Evolutionary conservation across 1,140 invertebrate genomes (phyloP), one percentile per base, ranked within the genome.

Genomic region (Leptopilina boulardi): DNA sequence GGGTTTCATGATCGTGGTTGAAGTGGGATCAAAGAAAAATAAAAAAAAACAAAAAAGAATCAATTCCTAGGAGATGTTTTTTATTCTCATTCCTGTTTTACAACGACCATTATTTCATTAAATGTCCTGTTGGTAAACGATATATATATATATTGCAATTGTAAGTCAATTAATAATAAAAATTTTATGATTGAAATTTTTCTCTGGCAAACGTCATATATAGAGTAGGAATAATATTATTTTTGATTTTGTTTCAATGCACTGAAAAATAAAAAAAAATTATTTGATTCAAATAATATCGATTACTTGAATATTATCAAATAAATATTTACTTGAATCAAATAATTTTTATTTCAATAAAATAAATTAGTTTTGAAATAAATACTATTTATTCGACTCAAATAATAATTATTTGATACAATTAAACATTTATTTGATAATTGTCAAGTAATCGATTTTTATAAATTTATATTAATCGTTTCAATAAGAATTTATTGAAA

Each of bases 61-160:
- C 56, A 30, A 59, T 15, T 59, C 56, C 56, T 23, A 26, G 13
- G 56, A 59, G 56, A 21, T n/a, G 13, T 59, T 26, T 59, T 21
- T 59, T 59, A 26, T 26, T 51, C 47, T 51, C 15, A 51, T 51
- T 51, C 8, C n/a, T 18, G 13, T n/a, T 51, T 51, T 51, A 51
- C 47, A 51, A 18, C 47, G 8, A 26, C 10, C 19, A 59, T 59
- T 59, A 26, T 21, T 59, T 59, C 9, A 59, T 26, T 59, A 11
- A 10, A 59, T 21, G 56, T 59, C 56, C 21, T 59, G 23, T 3
- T 26, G 23, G 21, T 59, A 59, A 59, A 26, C 9, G 21, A 59
- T 23, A 59, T n/a, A n/a, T n/a, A n/a, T n/a, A n/a, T n/a, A n/a
- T n/a, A n/a, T 21, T 54, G 18, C 51, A 54, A 54, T 59, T 59